These are phyloP conservation scores for Ectemnius lituratus DNA, from an alignment of 2,888 invertebrate genomes.

Conservation along the genomic window DNA sequence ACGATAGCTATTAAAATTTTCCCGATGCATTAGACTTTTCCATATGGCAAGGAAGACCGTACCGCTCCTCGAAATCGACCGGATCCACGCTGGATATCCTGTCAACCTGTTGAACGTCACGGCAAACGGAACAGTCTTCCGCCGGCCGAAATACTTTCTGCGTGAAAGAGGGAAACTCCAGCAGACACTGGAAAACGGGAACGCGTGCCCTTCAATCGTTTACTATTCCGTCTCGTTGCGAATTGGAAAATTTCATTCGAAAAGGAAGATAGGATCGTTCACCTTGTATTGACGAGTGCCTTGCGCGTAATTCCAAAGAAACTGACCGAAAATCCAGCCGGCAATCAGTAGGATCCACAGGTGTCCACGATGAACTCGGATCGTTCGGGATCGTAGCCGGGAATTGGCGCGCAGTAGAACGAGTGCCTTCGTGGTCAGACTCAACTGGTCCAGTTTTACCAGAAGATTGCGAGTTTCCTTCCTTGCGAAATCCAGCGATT, in stretches of 20 bases:
- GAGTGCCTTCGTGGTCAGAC: slow-evolving; percentile 41
- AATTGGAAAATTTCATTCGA: not conserved
- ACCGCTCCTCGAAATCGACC: slow-evolving; percentile 85
- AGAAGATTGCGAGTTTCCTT: slow-evolving; percentile 63
- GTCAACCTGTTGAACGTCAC: slow-evolving; percentile 82
- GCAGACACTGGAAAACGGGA: slow-evolving; percentile 64
- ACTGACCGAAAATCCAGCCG: slow-evolving; percentile 52
- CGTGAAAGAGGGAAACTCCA: slow-evolving; percentile 64
- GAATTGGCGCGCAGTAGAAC: slow-evolving; percentile 49
- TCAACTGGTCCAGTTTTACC: slow-evolving; percentile 53
- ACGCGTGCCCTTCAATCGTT: not conserved
- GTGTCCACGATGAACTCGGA: slow-evolving; percentile 38
- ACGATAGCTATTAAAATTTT: not conserved
- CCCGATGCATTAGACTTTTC: not conserved
- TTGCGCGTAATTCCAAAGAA: slow-evolving; percentile 43
- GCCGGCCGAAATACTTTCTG: slow-evolving; percentile 85
- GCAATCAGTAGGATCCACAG: slow-evolving; percentile 53
- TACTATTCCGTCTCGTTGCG: too few relatives aligned
- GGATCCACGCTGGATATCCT: slow-evolving; percentile 84
- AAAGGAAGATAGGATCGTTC: not conserved
- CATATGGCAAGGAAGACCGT: slow-evolving; percentile 58
- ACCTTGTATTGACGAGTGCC: slow-evolving; percentile 55
- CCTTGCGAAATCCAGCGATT: slow-evolving; percentile 58
- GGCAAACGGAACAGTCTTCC: slow-evolving; percentile 89
- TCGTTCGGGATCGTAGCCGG: slow-evolving; percentile 43